Percentiles rank a stretch among this genome's conserved stretches.
Conservation (phyloP, 2,888 invertebrate genomes). For the Macaria liturata region DNA sequence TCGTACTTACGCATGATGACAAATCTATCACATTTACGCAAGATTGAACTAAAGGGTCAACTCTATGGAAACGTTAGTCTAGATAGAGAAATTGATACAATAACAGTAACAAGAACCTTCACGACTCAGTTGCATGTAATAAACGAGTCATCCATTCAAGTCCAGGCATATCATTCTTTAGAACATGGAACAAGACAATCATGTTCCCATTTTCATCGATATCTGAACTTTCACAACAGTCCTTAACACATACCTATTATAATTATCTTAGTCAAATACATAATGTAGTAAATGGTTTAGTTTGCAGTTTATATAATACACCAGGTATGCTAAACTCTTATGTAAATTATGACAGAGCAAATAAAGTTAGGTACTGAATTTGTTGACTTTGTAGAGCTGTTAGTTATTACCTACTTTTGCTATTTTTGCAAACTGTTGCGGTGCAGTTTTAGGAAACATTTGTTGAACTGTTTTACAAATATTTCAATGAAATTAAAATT, state of each 20-base stretch:
- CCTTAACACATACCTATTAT: too few relatives aligned
- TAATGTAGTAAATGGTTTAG: too few relatives aligned
- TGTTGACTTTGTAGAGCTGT: not conserved
- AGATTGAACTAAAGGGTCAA: constrained; percentile 38
- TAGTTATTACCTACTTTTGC: too few relatives aligned
- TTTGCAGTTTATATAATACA: too few relatives aligned
- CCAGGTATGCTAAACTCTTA: not conserved
- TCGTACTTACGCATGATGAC: constrained; percentile 10
- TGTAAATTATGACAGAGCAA: not conserved
- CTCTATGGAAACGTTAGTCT: constrained; percentile 37
- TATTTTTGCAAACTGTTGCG: too few relatives aligned
- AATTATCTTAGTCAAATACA: too few relatives aligned
- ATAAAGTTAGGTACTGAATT: not conserved
- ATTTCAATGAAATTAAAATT: not conserved
- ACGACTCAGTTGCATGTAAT: constrained; percentile 21
- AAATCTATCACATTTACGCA: constrained; percentile 13
- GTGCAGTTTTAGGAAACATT: too few relatives aligned
- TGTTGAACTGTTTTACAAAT: too few relatives aligned
- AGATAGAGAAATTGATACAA: constrained; percentile 33
- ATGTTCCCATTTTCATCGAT: too few relatives aligned
- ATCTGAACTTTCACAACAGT: too few relatives aligned
- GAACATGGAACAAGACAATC: constrained; percentile 3
- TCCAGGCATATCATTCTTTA: constrained; percentile 8
- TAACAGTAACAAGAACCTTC: constrained; percentile 2
- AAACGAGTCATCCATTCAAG: constrained; percentile 15